Evolutionary conservation across 2,113 vertebrate genomes (phyloP).

Genomic region (Beaufortia kweichowensis): DNA sequence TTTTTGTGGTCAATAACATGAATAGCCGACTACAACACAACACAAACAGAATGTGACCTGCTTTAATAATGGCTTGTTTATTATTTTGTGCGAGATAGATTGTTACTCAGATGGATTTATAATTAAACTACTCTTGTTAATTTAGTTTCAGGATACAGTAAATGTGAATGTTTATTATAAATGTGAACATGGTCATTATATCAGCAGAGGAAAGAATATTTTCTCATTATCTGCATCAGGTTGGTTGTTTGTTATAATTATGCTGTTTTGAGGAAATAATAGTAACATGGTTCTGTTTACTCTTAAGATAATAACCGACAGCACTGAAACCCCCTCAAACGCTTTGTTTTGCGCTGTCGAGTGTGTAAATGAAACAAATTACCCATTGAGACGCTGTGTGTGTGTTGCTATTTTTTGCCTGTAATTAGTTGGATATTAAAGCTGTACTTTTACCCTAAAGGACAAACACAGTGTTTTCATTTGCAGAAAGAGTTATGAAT

Average conservation of each 20-base stretch:
- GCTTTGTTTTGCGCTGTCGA: not conserved
- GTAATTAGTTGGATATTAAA: conserved; percentile 40
- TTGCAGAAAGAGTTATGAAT: not conserved
- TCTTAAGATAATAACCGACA: not conserved
- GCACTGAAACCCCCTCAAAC: not conserved
- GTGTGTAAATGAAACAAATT: not conserved
- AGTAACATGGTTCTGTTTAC: not conserved
- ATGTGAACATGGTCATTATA: no score
- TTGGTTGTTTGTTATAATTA: not conserved
- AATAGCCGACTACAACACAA: no score
- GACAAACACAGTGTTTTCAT: conserved; percentile 13
- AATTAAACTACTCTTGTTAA: not conserved
- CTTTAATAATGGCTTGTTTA: no score
- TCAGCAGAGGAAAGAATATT: not conserved
- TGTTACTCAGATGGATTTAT: conserved; percentile 23
- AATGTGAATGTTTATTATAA: not conserved
- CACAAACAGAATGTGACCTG: no score
- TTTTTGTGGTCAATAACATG: no score
- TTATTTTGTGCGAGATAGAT: no score
- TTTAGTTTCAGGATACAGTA: not conserved
- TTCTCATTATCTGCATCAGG: not conserved
- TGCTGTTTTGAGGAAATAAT: conserved; percentile 14
- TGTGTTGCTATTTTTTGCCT: conserved; percentile 14
- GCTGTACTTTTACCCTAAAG: not conserved
- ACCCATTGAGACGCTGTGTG: conserved; percentile 8